These are phyloP conservation scores for Lasiommata megera DNA, from an alignment of 2,888 invertebrate genomes.

Conservation along the genomic window DNA sequence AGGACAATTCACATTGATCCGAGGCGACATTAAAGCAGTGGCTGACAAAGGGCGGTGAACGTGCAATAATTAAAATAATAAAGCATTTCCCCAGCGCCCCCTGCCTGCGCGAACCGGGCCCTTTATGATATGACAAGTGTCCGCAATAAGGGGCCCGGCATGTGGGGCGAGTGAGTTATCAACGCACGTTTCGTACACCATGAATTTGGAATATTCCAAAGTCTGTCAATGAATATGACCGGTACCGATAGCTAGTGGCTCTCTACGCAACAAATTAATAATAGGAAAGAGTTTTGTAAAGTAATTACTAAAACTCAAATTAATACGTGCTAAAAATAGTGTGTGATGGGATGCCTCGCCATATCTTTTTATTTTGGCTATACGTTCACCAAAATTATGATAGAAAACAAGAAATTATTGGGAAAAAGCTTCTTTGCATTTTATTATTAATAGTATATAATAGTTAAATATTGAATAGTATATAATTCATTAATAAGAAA, in stretches of 20 bases:
- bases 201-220: slow-evolving; percentile 28
- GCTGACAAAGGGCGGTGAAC: slow-evolving; percentile 69
- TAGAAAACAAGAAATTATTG: too few relatives aligned
- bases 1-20: slow-evolving; percentile 52
- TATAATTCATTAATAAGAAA: too few relatives aligned
- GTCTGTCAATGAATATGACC: slow-evolving; percentile 23
- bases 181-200: slow-evolving; percentile 24
- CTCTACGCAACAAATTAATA: too few relatives aligned
- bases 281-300: too few relatives aligned
- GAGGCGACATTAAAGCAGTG: slow-evolving; percentile 52
- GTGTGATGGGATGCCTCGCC: too few relatives aligned
- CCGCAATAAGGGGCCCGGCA: slow-evolving; percentile 69
- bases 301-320: too few relatives aligned
- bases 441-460: too few relatives aligned
- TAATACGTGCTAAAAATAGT: too few relatives aligned
- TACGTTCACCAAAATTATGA: too few relatives aligned
- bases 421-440: too few relatives aligned
- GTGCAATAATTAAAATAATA: slow-evolving; percentile 81
- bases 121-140: slow-evolving; percentile 79
- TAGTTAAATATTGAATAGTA: too few relatives aligned
- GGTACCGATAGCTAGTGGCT: slow-evolving; percentile 18
- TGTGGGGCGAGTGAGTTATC: slow-evolving; percentile 24
- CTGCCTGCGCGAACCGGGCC: slow-evolving; percentile 46
- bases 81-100: slow-evolving; percentile 56
- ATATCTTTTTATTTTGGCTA: too few relatives aligned